These are phyloP conservation scores for Barnardius zonarius DNA, from an alignment of 2,113 vertebrate species.

Conservation along the genomic window DNA sequence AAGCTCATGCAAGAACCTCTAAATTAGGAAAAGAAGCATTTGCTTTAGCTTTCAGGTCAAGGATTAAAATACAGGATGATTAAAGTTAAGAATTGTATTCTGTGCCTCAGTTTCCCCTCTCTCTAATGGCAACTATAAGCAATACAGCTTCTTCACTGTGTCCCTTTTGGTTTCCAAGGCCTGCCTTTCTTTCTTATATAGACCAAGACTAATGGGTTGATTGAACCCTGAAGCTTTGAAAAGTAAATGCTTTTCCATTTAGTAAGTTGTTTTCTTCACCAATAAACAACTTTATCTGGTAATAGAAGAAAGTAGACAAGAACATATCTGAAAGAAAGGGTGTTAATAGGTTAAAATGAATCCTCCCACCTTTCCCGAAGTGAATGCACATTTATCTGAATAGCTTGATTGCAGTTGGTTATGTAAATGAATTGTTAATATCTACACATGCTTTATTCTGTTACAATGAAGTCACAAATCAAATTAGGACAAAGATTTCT, in stretches of 20 bases:
- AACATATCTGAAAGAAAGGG: not conserved
- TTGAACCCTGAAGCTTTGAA: not conserved
- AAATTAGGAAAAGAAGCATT: not conserved
- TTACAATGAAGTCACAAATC: slow-evolving; percentile 57
- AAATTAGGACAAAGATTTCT: slow-evolving; percentile 50
- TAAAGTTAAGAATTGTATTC: not conserved
- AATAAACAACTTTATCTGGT: not conserved
- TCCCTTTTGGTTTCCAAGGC: not conserved
- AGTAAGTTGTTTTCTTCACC: not conserved
- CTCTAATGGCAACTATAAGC: not conserved
- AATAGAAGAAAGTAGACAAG: not conserved
- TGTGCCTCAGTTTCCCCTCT: not conserved
- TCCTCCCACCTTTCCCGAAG: slow-evolving; percentile 9
- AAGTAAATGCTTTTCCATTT: not conserved
- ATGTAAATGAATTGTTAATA: slow-evolving; percentile 58
- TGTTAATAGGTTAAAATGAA: slow-evolving; percentile 41
- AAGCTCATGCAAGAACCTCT: not conserved
- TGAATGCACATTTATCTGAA: slow-evolving; percentile 13
- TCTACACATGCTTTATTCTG: slow-evolving; percentile 26
- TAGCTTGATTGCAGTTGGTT: slow-evolving; percentile 25
- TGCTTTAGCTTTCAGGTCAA: not conserved
- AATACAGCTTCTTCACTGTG: not conserved
- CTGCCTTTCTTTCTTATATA: not conserved
- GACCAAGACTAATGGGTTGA: not conserved
- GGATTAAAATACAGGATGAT: not conserved